Percentiles rank a stretch among this genome's conserved stretches.
These are phyloP conservation scores for Diplodus puntazzo DNA, from an alignment of 2,797 vertebrate genomes.

Conservation along the genomic window DNA sequence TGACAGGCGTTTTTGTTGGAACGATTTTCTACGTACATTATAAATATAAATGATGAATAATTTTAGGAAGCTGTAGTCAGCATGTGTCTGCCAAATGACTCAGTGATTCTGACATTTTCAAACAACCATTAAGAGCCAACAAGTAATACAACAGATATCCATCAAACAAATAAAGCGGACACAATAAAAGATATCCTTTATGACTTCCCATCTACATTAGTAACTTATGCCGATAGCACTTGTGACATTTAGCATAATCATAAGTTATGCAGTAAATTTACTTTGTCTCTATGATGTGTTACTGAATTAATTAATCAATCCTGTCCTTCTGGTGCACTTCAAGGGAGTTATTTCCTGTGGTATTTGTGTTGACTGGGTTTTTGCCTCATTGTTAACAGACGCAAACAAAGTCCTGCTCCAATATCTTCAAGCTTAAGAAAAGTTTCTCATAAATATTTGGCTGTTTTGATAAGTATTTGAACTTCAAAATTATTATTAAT, in stretches of 20 bases:
- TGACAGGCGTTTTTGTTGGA: neutral
- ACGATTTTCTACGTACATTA: too few species aligned
- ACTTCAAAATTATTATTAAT: neutral
- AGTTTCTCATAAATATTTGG: slow-evolving; percentile 11
- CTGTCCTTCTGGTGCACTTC: neutral
- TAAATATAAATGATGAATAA: too few species aligned
- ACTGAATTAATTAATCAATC: neutral
- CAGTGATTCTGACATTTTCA: slow-evolving; percentile 9
- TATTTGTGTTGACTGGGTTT: slow-evolving; percentile 40
- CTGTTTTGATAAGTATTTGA: neutral
- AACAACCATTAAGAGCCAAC: slow-evolving; percentile 6
- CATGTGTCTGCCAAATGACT: slow-evolving; percentile 21
- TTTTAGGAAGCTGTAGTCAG: too few species aligned
- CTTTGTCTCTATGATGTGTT: neutral
- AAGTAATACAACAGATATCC: neutral
- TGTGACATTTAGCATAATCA: neutral
- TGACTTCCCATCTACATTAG: slow-evolving; percentile 1
- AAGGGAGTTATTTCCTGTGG: slow-evolving; percentile 13
- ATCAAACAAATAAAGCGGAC: slow-evolving; percentile 16
- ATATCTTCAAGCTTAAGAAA: slow-evolving; percentile 34
- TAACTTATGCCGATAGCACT: neutral
- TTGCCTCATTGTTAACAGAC: slow-evolving; percentile 49
- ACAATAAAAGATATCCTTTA: neutral
- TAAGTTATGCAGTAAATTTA: neutral
- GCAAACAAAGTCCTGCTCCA: slow-evolving; percentile 14